Base-by-base conservation (phyloP, 2,888 invertebrate genomes). In the Trissolcus japonicus region DNA sequence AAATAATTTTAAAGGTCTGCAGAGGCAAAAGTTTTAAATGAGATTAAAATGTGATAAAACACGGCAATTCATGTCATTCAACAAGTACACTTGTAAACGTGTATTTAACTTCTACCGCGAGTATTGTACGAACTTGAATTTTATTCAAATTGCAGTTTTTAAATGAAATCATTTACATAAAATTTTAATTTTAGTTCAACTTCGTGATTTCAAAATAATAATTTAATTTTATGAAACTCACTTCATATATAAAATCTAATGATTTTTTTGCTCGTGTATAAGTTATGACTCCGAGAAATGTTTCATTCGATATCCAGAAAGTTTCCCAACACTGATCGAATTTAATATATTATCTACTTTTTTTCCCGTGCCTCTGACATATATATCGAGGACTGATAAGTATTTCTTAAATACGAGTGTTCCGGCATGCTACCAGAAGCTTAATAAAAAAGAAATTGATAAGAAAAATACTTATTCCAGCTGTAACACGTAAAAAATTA, bases 351-450 rank as follows among this genome's bases (percentile, higher is more conserved):
- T 67, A 48, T 48, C 66, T 40, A 40, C 67, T 53, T 67, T 53
- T 55, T 67, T 40, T 17, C 19, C n/a, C 25, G 53, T 56, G 1
- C 55, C 6, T 46, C 35, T 40, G 67, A 67, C 57, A 66, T 53
- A 67, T 67, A 67, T 55, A 65, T 16, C 51, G 61, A 63, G 25
- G 54, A n/a, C 54, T 54, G 63, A 63, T 63, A 63, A 63, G 54
- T 54, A 41, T 63, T 53, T 16, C 53, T 53, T 53, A 21, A 25
- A 19, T 53, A 53, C 63, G 17, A 61, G 51, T 61, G 63, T 54
- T 54, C 25, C 54, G 25, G 25, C 4, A 19, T 11, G 11, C 35
- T 25, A 14, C 43, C 16, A 43, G 6, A 41, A 46, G 43, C 43
- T 53, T 21, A 53, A 29, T 51, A 35, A 35, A 61, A 25, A 61